These are phyloP conservation scores for Ptychochromis oligacanthus DNA, from an alignment of 2,113 vertebrate genomes.

Conservation along the genomic window DNA sequence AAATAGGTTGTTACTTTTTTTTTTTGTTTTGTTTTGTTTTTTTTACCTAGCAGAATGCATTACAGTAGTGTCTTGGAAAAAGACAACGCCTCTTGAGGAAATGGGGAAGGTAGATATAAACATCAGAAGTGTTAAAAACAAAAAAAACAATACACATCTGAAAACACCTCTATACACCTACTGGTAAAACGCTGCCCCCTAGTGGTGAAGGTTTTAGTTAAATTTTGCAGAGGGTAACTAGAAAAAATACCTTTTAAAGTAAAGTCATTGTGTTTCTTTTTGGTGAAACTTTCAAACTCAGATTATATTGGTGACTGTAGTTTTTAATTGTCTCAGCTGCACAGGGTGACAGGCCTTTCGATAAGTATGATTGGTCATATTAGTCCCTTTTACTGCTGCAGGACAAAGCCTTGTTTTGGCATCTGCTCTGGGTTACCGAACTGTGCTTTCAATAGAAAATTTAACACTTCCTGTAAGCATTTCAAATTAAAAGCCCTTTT, in stretches of 20 bases:
- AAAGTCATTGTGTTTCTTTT: not conserved
- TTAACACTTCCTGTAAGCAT: not conserved
- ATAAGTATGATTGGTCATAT: not conserved
- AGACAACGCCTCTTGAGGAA: not conserved
- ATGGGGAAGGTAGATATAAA: not conserved
- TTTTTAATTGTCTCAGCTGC: not conserved
- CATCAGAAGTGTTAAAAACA: not conserved
- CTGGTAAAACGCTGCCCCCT: not conserved
- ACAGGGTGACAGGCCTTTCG: not conserved
- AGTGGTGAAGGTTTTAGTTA: not conserved
- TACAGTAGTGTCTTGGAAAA: not conserved
- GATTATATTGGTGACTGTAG: fast-evolving
- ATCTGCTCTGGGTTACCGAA: not conserved
- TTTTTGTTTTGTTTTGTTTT: too few species aligned
- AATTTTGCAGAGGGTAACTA: not conserved
- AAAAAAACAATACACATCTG: not conserved
- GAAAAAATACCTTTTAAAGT: not conserved
- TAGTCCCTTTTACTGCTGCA: not conserved
- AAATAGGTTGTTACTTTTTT: not conserved
- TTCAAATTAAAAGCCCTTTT: not conserved
- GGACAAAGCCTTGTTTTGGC: not conserved
- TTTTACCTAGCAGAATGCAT: not conserved
- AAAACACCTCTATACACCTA: too few species aligned
- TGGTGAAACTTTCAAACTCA: not conserved
- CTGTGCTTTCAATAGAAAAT: not conserved